phyloP scores from a whole-genome alignment of 2,888 invertebrate species.

The Apodemia mormo region DNA sequence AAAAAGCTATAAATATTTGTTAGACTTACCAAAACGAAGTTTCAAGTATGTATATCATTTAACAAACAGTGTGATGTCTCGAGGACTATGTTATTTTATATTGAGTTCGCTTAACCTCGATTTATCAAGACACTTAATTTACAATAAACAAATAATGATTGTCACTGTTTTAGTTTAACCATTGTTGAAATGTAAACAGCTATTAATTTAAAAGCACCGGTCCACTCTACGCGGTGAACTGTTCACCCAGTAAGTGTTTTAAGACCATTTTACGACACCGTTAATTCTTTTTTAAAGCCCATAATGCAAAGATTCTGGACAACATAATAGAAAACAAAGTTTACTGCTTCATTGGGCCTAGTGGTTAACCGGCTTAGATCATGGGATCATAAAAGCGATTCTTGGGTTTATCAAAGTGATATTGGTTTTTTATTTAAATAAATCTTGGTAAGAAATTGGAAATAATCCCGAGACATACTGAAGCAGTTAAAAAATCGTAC shows the following conservation, averaged over 20 bases:
- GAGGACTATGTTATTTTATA: too few relatives aligned
- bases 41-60: too few relatives aligned
- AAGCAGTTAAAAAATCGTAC: too few relatives aligned
- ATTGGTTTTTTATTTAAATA: too few relatives aligned
- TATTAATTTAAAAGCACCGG: conserved; percentile 3
- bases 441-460: too few relatives aligned
- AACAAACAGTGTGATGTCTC: too few relatives aligned
- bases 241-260: not conserved
- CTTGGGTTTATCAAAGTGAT: too few relatives aligned
- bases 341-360: not conserved
- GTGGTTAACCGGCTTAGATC: not conserved
- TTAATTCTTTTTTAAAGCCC: not conserved
- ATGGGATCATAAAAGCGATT: too few relatives aligned
- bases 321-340: not conserved
- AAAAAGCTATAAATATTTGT: too few relatives aligned
- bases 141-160: not conserved
- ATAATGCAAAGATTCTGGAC: not conserved
- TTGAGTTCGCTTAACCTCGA: not conserved
- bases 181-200: conserved; percentile 5
- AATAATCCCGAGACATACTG: too few relatives aligned
- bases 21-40: too few relatives aligned
- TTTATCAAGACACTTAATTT: not conserved
- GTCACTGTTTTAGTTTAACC: not conserved
- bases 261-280: not conserved
- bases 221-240: not conserved